Base-by-base conservation (phyloP, 2,888 invertebrate genomes). In the Stenotaenia linearis region DNA sequence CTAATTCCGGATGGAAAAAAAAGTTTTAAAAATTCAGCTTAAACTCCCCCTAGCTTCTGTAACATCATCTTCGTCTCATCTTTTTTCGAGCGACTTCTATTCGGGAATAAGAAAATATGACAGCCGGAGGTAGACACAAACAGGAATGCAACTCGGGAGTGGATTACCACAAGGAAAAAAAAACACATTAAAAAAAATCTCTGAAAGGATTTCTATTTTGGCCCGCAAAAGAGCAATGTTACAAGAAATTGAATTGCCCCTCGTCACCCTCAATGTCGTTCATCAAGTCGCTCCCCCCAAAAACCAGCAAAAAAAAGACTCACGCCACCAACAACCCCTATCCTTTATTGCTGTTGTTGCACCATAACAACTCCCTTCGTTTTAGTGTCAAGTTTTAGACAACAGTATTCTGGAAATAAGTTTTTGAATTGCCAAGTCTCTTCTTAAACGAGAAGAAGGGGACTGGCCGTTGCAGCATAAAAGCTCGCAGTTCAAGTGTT, bases 231-330 rank as follows among this genome's bases (percentile, higher is more conserved):
- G 69, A 69, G 69, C 69, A 69, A 69, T 69, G 69, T 28, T 69
- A 69, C 69, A 69, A 69, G 69, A 69, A 69, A 69, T 69, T 69
- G 69, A 69, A 69, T 69, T 69, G 69, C 69, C 69, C 69, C 69
- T 69, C 69, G 69, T 69, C 69, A 69, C 69, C 69, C 69, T 69
- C 69, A 15, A 69, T 28, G 28, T 69, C 69, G 69, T 69, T 69
- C 69, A 69, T 69, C 69, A 69, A 69, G 25, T 69, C 28, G 23
- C 69, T 69, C 69, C 50, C 50, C 50, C 3, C 50, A 50, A n/a
- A n/a, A 50, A 50, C 21, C 15, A 61, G 1, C 21, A 23, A 61
- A 23, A 69, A 69, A 69, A 69, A 69, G 25, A 69, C 2, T 28
- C 69, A 69, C 25, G 1, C 5, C 50, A 18, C 50, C 18, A 69